Evolutionary conservation across 2,888 invertebrate species (phyloP), one percentile per base, ranked within the genome.

Genomic region (Chironomus tentans): DNA sequence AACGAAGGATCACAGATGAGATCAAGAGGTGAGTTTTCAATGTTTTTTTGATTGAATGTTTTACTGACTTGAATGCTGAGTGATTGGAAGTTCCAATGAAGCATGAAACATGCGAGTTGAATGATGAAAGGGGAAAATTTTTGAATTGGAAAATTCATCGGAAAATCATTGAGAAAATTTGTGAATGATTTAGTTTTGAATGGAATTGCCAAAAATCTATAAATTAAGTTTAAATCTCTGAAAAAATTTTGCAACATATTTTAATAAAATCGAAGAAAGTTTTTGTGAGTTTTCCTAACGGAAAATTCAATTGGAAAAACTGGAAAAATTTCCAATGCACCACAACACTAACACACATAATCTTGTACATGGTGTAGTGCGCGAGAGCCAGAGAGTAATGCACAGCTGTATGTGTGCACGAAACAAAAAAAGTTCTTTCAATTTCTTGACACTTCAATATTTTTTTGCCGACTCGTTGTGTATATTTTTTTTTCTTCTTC

Each of bases 1-100:
- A 74, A 18, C 13, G 65, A n/a, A 74, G 68, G 62, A 74, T 74
- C 15, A 74, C 74, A 0, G 74, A 65, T 22, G 74, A 74, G n/a
- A 74, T 74, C n/a, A 74, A 68, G 24, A 65, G 38, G 74, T 74
- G n/a, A 74, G 74, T 74, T 56, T 4, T 4, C 56, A 56, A 15
- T 56, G 18, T 15, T 15, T 56, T 13, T 50, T 4, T 18, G 3
- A 3, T 56, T 15, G 15, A 56, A n/a, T n/a, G n/a, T n/a, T n/a
- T 56, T n/a, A 6, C 7, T 15, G 7, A 56, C 15, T 56, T 56
- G 56, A 56, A 56, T 56, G 56, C 15, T 56, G 56, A 56, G 56
- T 56, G 56, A 15, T 56, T 56, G n/a, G 15, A 56, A 15, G 56
- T n/a, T n/a, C n/a, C n/a, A 56, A 56, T 56, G 56, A 10, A 56